Conservation (phyloP, 2,888 invertebrate genomes). For the Zygogramma bicolorata region DNA sequence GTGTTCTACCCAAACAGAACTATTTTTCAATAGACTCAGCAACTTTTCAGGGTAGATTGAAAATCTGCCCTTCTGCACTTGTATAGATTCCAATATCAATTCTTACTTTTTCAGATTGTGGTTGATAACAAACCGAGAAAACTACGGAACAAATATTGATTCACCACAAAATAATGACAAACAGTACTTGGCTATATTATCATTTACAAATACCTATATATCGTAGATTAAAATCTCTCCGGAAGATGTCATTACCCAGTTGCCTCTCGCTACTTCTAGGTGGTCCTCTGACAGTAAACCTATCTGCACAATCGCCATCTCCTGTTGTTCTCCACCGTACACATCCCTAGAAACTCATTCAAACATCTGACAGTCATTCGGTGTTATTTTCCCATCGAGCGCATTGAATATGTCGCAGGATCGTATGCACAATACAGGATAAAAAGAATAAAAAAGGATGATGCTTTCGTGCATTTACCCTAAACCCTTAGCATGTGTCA, state of each 20-base stretch:
- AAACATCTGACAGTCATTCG: conserved; percentile 22
- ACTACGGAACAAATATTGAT: too few species aligned
- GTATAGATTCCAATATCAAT: too few species aligned
- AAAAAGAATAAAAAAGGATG: conserved; percentile 31
- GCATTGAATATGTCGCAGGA: conserved; percentile 22
- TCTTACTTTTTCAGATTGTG: too few species aligned
- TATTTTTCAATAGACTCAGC: too few species aligned
- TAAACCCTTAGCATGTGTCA: conserved; percentile 39
- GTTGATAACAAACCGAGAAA: too few species aligned
- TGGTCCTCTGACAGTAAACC: neutral
- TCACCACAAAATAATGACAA: too few species aligned
- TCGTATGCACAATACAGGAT: conserved; percentile 15
- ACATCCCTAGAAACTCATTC: conserved; percentile 15
- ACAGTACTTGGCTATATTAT: too few species aligned
- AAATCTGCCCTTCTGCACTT: too few species aligned
- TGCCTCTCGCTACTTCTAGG: neutral
- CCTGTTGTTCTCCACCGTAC: neutral
- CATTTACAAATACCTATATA: neutral
- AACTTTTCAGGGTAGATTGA: too few species aligned
- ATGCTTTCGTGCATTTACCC: conserved; percentile 41
- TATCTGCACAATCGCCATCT: neutral
- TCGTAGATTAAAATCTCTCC: neutral
- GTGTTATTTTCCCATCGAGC: conserved; percentile 21
- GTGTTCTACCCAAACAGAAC: too few species aligned
- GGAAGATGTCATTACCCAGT: neutral